Base-by-base conservation (phyloP, 64 coral and sea anemone species). In the Hydrozoanthus tunicans region DNA sequence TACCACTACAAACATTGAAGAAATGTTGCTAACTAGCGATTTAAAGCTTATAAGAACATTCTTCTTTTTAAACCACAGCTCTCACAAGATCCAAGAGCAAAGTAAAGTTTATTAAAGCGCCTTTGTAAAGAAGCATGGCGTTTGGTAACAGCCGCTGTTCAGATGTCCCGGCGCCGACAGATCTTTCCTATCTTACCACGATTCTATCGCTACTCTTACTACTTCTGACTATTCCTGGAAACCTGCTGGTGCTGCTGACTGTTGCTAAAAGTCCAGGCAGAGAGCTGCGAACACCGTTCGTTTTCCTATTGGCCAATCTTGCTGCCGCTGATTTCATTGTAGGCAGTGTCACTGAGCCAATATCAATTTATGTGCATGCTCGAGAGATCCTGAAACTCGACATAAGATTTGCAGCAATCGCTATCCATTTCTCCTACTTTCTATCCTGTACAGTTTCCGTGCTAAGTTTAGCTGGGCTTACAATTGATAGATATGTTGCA, bases 401-500 rank as follows among this genome's bases (percentile, higher is more conserved):
- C 79, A 56, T 13, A 3, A 74, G 66, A 59, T 32, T 23, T 73
- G 10, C 74, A 1, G 3, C 3, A 14, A 11, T 88, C 74, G 65
- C 69, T 60, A 60, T 75, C 68, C 84, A 74, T 7, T 60, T 88
- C 23, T 74, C 56, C 3, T 88, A 74, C 11, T 88, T 88, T 58
- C 53, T 74, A 3, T 74, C 55, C 9, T 74, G 84, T 56, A 88
- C 14, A 55, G 84, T 70, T 11, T 88, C 84, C 9, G 84, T 88
- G 27, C 66, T 96, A 3, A 94, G 97, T 62, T 79, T 99, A 56
- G 84, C 92, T 10, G 94, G 78, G 6, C 13, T 99, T 6, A 91
- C 94, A 13, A 56, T 96, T 23, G 97, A 99, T 56, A 93, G 97
- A 81, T 93, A 96, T 65, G 80, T 98, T 9, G 96, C 96, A 0